Conservation (phyloP, 2,797 vertebrate genomes). For the Balearica regulorum region DNA sequence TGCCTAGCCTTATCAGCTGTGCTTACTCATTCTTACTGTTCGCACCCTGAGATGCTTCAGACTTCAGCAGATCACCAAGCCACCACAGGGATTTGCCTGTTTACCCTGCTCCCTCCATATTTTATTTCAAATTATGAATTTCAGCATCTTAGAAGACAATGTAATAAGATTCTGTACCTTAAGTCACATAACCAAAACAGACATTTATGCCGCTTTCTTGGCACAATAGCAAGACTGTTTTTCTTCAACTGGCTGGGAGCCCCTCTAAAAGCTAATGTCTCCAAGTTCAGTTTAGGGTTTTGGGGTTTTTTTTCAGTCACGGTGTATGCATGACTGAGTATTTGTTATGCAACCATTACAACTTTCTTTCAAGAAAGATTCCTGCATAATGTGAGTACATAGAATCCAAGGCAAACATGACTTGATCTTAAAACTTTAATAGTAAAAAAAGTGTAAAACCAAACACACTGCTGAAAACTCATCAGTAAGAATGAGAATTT, state of each 20-base stretch:
- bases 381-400: not conserved
- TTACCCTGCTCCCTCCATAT: not conserved
- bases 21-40: not conserved
- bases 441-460: slow-evolving; percentile 72
- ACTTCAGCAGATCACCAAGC: not conserved
- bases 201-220: not conserved
- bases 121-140: not conserved
- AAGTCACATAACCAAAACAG: not conserved
- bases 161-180: not conserved
- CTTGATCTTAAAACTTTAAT: slow-evolving; percentile 77
- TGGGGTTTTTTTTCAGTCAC: not conserved
- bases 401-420: not conserved
- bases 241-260: not conserved
- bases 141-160: not conserved
- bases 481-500: slow-evolving; percentile 59
- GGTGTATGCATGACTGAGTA: slow-evolving; percentile 37
- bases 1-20: not conserved
- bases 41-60: not conserved
- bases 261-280: not conserved
- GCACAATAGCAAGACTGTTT: not conserved
- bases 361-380: slow-evolving; percentile 2
- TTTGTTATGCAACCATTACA: slow-evolving; percentile 43
- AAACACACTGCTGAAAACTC: slow-evolving; percentile 68
- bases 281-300: not conserved
- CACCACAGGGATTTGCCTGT: not conserved